These are phyloP conservation scores for Adoxophyes honmai DNA, from an alignment of 1,140 invertebrate species.

Conservation along the genomic window DNA sequence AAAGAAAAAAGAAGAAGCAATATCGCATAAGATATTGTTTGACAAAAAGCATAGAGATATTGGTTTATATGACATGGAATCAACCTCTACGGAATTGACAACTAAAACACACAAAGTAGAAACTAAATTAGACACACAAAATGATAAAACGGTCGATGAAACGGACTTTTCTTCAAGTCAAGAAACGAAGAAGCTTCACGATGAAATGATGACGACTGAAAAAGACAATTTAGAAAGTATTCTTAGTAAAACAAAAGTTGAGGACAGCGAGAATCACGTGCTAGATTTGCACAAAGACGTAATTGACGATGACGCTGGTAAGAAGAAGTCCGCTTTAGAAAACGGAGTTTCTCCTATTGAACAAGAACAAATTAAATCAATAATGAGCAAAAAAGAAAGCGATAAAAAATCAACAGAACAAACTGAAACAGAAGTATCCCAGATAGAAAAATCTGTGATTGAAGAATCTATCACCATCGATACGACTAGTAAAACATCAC, in stretches of 20 bases:
- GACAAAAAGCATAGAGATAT: not conserved
- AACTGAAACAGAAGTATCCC: not conserved
- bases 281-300: too few relatives aligned
- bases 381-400: not conserved
- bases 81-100: not conserved
- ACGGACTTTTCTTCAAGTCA: not conserved
- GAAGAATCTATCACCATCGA: conserved; percentile 40
- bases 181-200: not conserved
- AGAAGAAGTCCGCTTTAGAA: not conserved
- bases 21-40: conserved; percentile 17
- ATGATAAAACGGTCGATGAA: not conserved
- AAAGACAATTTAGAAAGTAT: not conserved
- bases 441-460: not conserved
- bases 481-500: conserved; percentile 24
- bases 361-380: not conserved
- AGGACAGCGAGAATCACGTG: too few relatives aligned
- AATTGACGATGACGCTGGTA: too few relatives aligned
- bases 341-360: not conserved
- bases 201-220: not conserved
- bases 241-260: too few relatives aligned
- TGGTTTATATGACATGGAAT: not conserved
- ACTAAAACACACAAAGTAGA: not conserved
- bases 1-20: conserved; percentile 43
- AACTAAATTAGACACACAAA: not conserved
- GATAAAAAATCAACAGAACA: not conserved